Conservation (phyloP, 2,888 invertebrate species). For the Chloroclystis v-ata region DNA sequence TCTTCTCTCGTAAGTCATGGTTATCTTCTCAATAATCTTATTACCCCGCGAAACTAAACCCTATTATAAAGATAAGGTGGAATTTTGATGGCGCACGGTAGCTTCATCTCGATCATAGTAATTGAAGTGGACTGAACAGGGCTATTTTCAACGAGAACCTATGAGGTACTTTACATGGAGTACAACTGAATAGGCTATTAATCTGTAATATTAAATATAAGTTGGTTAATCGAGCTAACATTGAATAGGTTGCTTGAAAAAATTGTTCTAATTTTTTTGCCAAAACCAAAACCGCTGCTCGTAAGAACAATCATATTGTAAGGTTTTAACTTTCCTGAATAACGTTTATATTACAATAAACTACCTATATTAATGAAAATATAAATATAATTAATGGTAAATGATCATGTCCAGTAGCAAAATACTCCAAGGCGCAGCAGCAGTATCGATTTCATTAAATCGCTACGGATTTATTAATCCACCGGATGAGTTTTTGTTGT, state of each 20-base stretch:
- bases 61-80: constrained; percentile 31
- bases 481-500: constrained; percentile 61
- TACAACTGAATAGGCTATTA: not conserved
- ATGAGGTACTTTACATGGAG: constrained; percentile 15
- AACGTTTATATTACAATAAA: too few species aligned
- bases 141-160: constrained; percentile 48
- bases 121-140: constrained; percentile 36
- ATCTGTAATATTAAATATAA: too few species aligned
- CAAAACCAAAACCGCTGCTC: too few species aligned
- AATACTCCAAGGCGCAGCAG: constrained; percentile 35
- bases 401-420: constrained; percentile 9
- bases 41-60: constrained; percentile 23
- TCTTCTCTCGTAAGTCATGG: constrained; percentile 1
- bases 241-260: too few species aligned
- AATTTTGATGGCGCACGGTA: constrained; percentile 46
- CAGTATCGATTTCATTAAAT: constrained; percentile 71
- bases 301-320: too few species aligned
- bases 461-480: constrained; percentile 59
- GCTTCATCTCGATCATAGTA: constrained; percentile 60
- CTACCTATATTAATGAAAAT: too few species aligned
- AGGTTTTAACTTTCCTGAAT: too few species aligned
- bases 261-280: too few species aligned
- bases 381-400: too few species aligned
- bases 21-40: constrained; percentile 9
- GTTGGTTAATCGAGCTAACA: too few species aligned